Percentiles rank a stretch among this genome's conserved stretches.
Conservation (phyloP, 2,113 vertebrate species). For the Mirounga angustirostris region DNA sequence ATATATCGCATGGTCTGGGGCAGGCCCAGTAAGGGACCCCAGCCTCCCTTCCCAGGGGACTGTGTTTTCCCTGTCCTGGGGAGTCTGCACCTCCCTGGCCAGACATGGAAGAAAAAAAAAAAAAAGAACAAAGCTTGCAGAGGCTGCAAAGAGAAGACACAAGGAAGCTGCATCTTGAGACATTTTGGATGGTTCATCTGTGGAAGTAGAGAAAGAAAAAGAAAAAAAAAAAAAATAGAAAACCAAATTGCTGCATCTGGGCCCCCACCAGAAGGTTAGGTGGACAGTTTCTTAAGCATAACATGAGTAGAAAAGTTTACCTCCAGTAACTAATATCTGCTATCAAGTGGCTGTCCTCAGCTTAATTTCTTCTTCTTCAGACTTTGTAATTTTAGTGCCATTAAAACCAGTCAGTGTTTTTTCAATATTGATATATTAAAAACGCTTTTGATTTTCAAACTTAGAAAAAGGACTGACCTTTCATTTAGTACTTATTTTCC, state of each 20-base stretch:
- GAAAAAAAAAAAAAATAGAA: conserved; percentile 93
- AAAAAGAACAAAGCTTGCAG: conserved; percentile 93
- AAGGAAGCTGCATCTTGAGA: conserved; percentile 95
- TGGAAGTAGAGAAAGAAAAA: conserved; percentile 96
- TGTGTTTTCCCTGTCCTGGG: neutral
- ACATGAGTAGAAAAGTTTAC: conserved; percentile 65
- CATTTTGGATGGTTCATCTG: conserved; percentile 92
- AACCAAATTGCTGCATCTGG: conserved; percentile 90
- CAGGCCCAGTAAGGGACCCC: neutral
- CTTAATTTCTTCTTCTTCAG: conserved; percentile 83
- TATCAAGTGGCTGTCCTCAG: conserved; percentile 67
- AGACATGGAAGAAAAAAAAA: conserved; percentile 87
- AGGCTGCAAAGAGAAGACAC: conserved; percentile 96
- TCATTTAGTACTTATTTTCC: conserved; percentile 64
- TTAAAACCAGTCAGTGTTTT: conserved; percentile 49
- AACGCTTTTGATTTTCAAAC: conserved; percentile 42
- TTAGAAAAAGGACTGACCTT: conserved; percentile 56
- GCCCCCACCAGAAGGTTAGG: conserved; percentile 90
- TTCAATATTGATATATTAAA: conserved; percentile 22
- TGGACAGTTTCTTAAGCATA: conserved; percentile 88
- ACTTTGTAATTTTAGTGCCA: conserved; percentile 70
- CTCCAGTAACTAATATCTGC: conserved; percentile 76
- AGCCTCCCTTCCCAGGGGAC: neutral
- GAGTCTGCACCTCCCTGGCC: neutral
- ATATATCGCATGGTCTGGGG: neutral